These are phyloP conservation scores for Hydropotes inermis DNA, from an alignment of 2,113 vertebrate genomes.

Conservation along the genomic window DNA sequence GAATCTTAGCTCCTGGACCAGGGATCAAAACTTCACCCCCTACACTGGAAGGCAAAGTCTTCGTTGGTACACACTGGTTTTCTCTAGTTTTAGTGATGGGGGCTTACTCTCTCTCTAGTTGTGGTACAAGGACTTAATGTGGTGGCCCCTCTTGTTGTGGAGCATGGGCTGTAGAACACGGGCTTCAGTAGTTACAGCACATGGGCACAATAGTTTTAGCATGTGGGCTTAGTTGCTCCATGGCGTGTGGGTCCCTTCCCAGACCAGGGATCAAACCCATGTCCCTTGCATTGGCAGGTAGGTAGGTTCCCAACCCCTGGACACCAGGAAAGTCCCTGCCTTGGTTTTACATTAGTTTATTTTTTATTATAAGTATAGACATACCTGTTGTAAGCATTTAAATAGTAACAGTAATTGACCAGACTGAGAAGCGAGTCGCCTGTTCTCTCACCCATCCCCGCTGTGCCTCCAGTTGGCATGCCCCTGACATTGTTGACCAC, in stretches of 20 bases:
- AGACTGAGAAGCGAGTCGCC: background rate
- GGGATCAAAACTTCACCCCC: background rate
- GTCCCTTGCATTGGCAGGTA: background rate
- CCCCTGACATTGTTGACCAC: background rate
- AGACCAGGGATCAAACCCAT: background rate
- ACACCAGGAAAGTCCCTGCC: background rate
- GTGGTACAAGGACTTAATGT: background rate
- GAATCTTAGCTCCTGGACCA: background rate
- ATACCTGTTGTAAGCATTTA: background rate
- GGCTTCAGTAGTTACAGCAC: background rate
- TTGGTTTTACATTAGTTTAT: background rate
- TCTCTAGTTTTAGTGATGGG: background rate
- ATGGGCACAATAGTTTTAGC: background rate
- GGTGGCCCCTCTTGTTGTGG: background rate
- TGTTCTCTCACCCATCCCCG: fast-evolving
- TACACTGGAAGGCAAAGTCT: background rate
- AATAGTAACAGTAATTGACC: background rate
- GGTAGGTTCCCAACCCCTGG: background rate
- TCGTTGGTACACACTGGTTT: background rate
- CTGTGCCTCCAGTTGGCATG: background rate
- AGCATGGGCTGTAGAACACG: background rate
- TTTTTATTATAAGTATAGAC: background rate
- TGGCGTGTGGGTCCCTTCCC: background rate
- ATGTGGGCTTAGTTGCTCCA: fast-evolving
- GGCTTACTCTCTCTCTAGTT: background rate